phyloP scores from a whole-genome alignment of 2,797 vertebrate species.

The Hemitrygon akajei region DNA sequence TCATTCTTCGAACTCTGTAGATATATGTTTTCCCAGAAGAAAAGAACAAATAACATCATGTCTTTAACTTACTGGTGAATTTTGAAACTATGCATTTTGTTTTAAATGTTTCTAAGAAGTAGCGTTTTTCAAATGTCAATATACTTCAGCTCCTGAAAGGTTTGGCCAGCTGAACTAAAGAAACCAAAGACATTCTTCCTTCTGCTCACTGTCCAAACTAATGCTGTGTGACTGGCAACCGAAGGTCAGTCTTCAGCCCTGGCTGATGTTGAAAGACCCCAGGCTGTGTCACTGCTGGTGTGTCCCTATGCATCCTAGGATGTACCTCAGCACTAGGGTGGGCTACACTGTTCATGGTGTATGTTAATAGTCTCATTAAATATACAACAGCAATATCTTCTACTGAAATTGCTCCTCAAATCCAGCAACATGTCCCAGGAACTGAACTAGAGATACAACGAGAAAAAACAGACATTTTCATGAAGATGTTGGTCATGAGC shows the following conservation, averaged over 20 bases:
- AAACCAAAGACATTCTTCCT: not conserved
- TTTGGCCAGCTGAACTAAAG: not conserved
- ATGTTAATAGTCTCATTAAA: not conserved
- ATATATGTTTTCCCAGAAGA: not conserved
- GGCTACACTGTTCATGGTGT: not conserved
- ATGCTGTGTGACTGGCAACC: too few species aligned
- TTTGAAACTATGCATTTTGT: too few species aligned
- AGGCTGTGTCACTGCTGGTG: too few species aligned
- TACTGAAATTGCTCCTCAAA: not conserved
- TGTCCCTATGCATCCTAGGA: too few species aligned
- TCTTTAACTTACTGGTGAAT: not conserved
- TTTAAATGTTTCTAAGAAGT: not conserved
- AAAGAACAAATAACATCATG: too few species aligned
- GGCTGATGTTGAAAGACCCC: too few species aligned
- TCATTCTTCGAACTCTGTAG: not conserved
- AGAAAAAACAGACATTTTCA: not conserved
- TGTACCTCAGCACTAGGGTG: too few species aligned
- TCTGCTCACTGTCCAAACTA: too few species aligned
- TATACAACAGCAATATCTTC: not conserved
- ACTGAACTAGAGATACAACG: not conserved
- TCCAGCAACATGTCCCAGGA: too few species aligned
- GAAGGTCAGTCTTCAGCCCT: too few species aligned
- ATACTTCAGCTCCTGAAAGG: not conserved
- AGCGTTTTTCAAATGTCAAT: not conserved
- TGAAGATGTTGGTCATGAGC: too few species aligned